Base-by-base conservation (phyloP, 2,113 vertebrate genomes). In the Microcebus griseorufus region DNA sequence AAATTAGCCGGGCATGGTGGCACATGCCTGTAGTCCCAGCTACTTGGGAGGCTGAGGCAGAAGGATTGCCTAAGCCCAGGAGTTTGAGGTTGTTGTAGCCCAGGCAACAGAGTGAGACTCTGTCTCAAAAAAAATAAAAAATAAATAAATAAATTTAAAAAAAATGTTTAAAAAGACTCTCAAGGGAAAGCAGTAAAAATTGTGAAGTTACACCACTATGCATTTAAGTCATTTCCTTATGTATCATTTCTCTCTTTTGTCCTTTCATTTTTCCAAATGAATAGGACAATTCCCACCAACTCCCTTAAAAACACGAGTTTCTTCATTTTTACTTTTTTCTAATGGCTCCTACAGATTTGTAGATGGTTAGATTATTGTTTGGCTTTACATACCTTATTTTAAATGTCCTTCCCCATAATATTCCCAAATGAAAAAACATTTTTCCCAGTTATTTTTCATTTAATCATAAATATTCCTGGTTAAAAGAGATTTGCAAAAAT, bases 401-500 rank as follows among this genome's bases (percentile, higher is more conserved):
- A 86, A 91, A 82, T 78, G 29, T 79, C 53, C n/a, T 93, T 67
- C 88, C 13, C 18, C 22, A 14, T 86, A 76, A 62, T 82, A 89
- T 39, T 78, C 22, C 48, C 75, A 93, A 70, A 73, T 18, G 25
- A 42, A 67, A 86, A 75, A 75, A 29, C 0, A 42, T 76, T 90
- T 84, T 90, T 34, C 45, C 39, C n/a, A 75, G 75, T 93, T 95
- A 96, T 89, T 88, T 92, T 89, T 11, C 42, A 91, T 37, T 95
- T 88, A 72, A 87, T 78, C 20, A 94, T 70, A 94, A 97, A 60
- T 39, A 62, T 64, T 29, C 9, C n/a, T 90, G 32, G 8, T 58
- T 92, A 82, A 65, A 94, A 96, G 39, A 95, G 18, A 85, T 88
- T 92, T 90, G 60, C 9, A 90, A 80, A 87, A 92, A n/a, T 73